Conservation (phyloP, 2,113 vertebrate species). For the Probosciger aterrimus region DNA sequence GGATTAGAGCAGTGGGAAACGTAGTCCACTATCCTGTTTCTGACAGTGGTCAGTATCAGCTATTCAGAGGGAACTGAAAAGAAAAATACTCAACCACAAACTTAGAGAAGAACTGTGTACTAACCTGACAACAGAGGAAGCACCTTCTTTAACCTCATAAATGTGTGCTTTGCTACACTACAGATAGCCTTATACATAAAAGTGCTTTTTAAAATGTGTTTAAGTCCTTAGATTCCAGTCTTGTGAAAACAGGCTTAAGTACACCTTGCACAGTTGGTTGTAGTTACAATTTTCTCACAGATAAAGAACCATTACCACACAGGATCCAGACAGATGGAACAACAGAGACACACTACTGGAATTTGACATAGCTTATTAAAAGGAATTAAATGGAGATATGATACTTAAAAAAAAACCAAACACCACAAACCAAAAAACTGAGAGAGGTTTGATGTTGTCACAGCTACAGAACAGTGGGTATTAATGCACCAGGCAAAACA, state of each 20-base stretch:
- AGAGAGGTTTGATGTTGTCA: neutral
- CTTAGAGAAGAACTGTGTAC: neutral
- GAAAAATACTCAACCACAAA: neutral
- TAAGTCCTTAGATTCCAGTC: neutral
- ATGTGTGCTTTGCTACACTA: neutral
- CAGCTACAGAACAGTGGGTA: neutral
- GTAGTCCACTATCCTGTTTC: neutral
- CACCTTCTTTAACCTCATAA: neutral
- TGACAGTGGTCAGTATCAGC: slow-evolving; percentile 39
- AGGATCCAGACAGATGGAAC: neutral
- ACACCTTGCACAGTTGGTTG: neutral
- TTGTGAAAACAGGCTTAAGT: neutral
- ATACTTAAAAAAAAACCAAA: neutral
- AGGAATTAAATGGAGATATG: neutral
- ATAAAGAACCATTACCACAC: neutral
- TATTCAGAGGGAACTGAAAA: slow-evolving; percentile 1
- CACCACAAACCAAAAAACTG: neutral
- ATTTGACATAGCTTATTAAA: neutral
- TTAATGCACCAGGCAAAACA: neutral
- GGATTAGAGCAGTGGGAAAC: slow-evolving; percentile 23
- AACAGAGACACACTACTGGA: neutral
- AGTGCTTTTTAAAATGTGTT: neutral
- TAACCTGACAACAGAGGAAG: neutral
- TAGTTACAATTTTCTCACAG: neutral
- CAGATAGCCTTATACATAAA: neutral